These are phyloP conservation scores for Lycaon pictus DNA, from an alignment of 2,113 vertebrate species.

Conservation along the genomic window DNA sequence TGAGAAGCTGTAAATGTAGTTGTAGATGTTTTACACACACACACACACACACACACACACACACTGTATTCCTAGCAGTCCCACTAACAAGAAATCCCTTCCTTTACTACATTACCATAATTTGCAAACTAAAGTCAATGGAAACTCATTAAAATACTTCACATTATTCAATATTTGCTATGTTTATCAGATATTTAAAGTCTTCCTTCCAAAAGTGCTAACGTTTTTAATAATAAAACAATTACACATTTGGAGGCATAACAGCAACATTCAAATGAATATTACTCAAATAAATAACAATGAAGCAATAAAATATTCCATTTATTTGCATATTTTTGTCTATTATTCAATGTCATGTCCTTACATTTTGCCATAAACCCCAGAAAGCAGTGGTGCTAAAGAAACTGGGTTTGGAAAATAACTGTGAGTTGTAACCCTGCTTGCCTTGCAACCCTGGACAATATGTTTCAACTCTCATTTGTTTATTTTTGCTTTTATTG, in stretches of 20 bases:
- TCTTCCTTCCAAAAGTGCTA: slow-evolving; percentile 56
- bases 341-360: background rate
- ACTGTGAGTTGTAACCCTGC: background rate
- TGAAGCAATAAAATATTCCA: slow-evolving; percentile 14
- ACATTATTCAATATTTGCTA: slow-evolving; percentile 65
- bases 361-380: background rate
- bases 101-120: slow-evolving; percentile 56
- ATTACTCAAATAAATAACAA: slow-evolving; percentile 67
- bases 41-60: background rate
- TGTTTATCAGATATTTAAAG: slow-evolving; percentile 70
- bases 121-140: slow-evolving; percentile 72
- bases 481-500: background rate
- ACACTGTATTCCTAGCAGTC: background rate
- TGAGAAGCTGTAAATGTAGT: background rate
- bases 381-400: background rate
- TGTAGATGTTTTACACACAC: background rate
- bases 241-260: slow-evolving; percentile 56
- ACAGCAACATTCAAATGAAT: slow-evolving; percentile 54
- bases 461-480: background rate
- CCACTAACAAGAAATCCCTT: slow-evolving; percentile 15
- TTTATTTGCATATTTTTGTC: slow-evolving; percentile 6
- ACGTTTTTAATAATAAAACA: slow-evolving; percentile 63
- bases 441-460: background rate
- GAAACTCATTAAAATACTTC: slow-evolving; percentile 71
- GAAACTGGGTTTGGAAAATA: background rate